phyloP scores from a whole-genome alignment of 2,113 vertebrate genomes.

The Silurus meridionalis region DNA sequence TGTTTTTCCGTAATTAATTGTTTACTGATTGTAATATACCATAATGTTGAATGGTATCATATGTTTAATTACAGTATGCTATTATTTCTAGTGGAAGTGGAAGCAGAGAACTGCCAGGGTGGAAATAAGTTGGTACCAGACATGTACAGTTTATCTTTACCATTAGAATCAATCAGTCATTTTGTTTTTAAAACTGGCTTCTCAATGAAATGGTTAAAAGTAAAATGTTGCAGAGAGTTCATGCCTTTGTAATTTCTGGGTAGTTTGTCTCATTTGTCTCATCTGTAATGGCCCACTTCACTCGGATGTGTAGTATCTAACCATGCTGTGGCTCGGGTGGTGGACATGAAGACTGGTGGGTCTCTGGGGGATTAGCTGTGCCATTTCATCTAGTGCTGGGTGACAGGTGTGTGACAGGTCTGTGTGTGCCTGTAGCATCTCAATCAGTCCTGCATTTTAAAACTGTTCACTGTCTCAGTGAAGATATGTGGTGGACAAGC shows the following conservation, averaged over 20 bases:
- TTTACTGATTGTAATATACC: constrained; percentile 40
- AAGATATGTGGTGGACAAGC: neutral
- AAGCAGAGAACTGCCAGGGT: constrained; percentile 1
- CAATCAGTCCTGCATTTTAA: constrained; percentile 41
- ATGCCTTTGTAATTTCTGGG: neutral
- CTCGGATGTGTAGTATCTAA: neutral
- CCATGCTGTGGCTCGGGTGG: constrained; percentile 15
- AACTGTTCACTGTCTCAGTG: neutral
- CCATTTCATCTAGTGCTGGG: constrained; percentile 35
- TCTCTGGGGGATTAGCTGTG: constrained; percentile 16
- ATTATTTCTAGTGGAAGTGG: neutral
- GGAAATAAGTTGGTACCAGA: neutral
- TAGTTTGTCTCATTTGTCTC: constrained; percentile 19
- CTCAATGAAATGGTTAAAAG: neutral
- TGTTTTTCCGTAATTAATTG: neutral
- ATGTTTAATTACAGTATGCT: neutral
- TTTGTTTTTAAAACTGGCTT: neutral
- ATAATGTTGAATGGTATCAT: constrained; percentile 20
- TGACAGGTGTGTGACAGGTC: constrained; percentile 51
- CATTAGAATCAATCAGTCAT: neutral
- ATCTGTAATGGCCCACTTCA: constrained; percentile 20
- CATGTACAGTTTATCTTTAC: neutral
- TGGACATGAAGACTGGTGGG: constrained; percentile 44
- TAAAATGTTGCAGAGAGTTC: neutral
- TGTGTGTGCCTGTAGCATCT: constrained; percentile 31